Evolutionary conservation across 2,797 vertebrate species (phyloP).

Genomic region (Xenentodon cancila): DNA sequence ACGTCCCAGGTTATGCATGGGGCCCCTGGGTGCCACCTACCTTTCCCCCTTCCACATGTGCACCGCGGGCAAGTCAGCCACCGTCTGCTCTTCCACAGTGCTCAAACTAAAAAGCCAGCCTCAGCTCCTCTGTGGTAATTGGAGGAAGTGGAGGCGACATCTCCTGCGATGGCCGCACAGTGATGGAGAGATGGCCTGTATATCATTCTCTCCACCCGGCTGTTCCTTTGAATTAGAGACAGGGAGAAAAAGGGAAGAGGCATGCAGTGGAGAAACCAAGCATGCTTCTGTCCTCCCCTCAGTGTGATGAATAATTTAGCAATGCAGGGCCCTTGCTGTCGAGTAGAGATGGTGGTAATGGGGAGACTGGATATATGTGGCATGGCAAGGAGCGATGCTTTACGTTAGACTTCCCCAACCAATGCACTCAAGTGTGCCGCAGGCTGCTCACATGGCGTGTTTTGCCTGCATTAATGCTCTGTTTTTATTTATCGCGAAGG

Average conservation of each 20-base stretch:
- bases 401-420: slow-evolving; percentile 64
- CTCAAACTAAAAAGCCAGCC: slow-evolving; percentile 30
- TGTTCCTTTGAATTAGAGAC: slow-evolving; percentile 72
- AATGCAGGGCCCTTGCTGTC: slow-evolving; percentile 74
- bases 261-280: slow-evolving; percentile 65
- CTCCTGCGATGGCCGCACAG: slow-evolving; percentile 49
- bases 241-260: slow-evolving; percentile 52
- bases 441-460: slow-evolving; percentile 46
- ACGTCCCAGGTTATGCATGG: slow-evolving; percentile 67
- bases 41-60: slow-evolving; percentile 23
- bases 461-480: slow-evolving; percentile 59
- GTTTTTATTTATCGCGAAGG: slow-evolving; percentile 37
- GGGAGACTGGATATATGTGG: slow-evolving; percentile 71
- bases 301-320: slow-evolving; percentile 80
- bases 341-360: slow-evolving; percentile 75
- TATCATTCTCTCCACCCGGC: slow-evolving; percentile 69
- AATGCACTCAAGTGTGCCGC: slow-evolving; percentile 45
- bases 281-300: slow-evolving; percentile 72
- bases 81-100: slow-evolving; percentile 34
- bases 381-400: slow-evolving; percentile 66
- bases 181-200: slow-evolving; percentile 62
- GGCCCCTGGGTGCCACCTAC: slow-evolving; percentile 68
- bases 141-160: slow-evolving; percentile 58
- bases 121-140: slow-evolving; percentile 54
- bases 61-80: slow-evolving; percentile 13